A percentile compares a stretch with the other conserved stretches of the same genome.
These are phyloP conservation scores for Pachyseris speciosa DNA, from an alignment of 64 coral and sea anemone genomes.

Conservation along the genomic window DNA sequence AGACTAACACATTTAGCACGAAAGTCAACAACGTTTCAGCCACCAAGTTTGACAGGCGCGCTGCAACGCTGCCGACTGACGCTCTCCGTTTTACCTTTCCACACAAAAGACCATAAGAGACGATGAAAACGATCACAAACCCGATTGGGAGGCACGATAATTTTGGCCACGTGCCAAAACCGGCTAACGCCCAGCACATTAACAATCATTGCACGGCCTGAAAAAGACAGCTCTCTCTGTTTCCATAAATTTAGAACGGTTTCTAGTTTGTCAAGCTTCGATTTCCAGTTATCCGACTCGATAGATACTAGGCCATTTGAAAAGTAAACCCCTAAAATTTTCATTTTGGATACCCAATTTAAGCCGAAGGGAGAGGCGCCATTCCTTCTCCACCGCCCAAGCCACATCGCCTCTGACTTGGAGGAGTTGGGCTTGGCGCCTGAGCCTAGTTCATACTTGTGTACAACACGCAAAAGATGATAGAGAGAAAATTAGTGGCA, in stretches of 20 bases:
- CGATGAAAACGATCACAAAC: neutral
- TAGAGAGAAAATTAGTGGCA: conserved; percentile 1
- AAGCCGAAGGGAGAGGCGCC: neutral
- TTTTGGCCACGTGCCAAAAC: conserved; percentile 10
- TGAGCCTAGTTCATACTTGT: neutral
- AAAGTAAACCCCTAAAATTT: conserved; percentile 20
- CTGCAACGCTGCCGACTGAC: neutral
- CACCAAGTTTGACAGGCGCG: neutral
- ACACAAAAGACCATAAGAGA: neutral
- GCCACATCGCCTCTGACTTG: conserved; percentile 30
- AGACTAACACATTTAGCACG: neutral
- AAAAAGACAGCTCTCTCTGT: neutral
- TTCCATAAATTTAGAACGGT: neutral
- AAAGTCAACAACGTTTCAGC: neutral
- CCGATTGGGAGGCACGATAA: neutral
- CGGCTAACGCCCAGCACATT: neutral
- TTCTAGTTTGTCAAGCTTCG: neutral
- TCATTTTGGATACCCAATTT: neutral
- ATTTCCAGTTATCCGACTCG: neutral
- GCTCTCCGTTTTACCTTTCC: neutral
- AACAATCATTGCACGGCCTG: neutral
- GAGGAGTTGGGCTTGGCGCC: neutral
- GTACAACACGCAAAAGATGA: neutral
- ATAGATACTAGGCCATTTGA: neutral
- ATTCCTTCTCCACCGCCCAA: neutral